Conservation (phyloP, 2,113 vertebrate species). For the Rhizomys pruinosus region DNA sequence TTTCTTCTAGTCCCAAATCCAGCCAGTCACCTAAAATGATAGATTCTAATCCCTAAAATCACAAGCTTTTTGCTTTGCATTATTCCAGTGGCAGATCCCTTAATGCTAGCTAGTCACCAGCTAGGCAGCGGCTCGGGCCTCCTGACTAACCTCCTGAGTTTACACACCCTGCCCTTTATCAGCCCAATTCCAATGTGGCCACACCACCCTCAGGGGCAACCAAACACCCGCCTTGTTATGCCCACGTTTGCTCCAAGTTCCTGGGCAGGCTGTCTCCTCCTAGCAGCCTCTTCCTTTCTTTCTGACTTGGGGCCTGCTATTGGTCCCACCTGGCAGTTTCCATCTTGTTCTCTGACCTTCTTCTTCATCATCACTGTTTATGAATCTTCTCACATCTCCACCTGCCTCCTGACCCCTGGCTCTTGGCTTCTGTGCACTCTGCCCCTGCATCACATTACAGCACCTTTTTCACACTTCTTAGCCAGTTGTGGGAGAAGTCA, state of each 20-base stretch:
- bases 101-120: too few species aligned
- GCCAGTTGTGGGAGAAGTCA: not conserved
- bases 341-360: not conserved
- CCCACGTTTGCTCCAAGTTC: not conserved
- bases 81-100: not conserved
- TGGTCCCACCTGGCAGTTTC: not conserved
- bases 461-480: not conserved
- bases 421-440: not conserved
- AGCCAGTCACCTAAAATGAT: not conserved
- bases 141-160: not conserved
- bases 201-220: fast-evolving
- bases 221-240: not conserved
- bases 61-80: not conserved
- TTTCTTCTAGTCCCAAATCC: not conserved
- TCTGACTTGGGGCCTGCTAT: not conserved
- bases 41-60: not conserved
- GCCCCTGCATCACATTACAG: fast-evolving
- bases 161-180: too few species aligned
- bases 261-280: not conserved
- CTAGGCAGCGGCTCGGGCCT: not conserved
- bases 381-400: not conserved
- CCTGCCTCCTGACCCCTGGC: not conserved
- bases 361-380: not conserved
- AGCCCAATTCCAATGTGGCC: not conserved
- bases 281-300: not conserved